Percentiles rank a stretch among this genome's conserved stretches.
phyloP scores from a whole-genome alignment of 2,888 invertebrate genomes.

The Apamea monoglypha region DNA sequence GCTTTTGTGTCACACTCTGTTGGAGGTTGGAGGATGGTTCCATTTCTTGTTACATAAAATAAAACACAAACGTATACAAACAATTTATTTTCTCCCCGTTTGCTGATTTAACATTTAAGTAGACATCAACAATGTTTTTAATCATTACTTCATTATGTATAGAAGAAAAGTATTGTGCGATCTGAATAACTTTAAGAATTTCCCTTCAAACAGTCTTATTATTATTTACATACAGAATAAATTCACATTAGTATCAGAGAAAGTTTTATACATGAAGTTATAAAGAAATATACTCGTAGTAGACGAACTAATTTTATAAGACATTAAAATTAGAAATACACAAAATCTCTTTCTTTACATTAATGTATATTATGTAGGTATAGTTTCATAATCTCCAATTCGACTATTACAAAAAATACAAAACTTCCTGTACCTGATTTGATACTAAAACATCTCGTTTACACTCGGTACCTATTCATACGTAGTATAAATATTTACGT shows the following conservation, averaged over 20 bases:
- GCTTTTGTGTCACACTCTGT: neutral
- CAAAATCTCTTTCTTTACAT: constrained; percentile 37
- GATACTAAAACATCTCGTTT: constrained; percentile 56
- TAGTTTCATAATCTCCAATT: constrained; percentile 52
- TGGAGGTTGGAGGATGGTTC: neutral
- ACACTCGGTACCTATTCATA: constrained; percentile 52
- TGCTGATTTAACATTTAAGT: constrained; percentile 78
- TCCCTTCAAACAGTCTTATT: constrained; percentile 83
- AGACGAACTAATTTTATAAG: constrained; percentile 48
- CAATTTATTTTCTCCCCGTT: constrained; percentile 77
- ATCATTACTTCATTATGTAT: constrained; percentile 71
- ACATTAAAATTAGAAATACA: constrained; percentile 52
- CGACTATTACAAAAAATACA: constrained; percentile 79
- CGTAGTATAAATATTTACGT: constrained; percentile 62
- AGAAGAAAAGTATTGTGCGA: constrained; percentile 86
- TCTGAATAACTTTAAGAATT: constrained; percentile 76
- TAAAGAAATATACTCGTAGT: constrained; percentile 46
- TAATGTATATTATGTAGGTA: constrained; percentile 24
- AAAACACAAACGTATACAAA: constrained; percentile 72
- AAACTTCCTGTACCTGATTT: constrained; percentile 68
- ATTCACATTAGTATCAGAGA: constrained; percentile 58
- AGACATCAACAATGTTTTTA: constrained; percentile 80
- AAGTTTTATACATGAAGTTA: constrained; percentile 49
- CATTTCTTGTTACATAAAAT: constrained; percentile 37
- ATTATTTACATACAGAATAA: constrained; percentile 73